phyloP scores from a whole-genome alignment of 2,888 invertebrate genomes.

The Ennomos quercinarius region DNA sequence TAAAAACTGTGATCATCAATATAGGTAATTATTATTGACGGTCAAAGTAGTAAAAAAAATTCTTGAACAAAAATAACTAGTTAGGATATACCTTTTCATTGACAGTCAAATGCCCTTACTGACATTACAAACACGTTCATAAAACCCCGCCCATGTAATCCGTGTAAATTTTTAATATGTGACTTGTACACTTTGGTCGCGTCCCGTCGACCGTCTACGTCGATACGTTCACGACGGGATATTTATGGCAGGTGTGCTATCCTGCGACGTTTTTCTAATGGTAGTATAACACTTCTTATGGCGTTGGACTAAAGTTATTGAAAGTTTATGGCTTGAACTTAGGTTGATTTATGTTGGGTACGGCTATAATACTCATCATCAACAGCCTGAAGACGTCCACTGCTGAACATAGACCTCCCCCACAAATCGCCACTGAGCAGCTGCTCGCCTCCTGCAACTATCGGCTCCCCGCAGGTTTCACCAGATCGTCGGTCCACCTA shows the following conservation, averaged over 20 bases:
- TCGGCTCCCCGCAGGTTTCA: too few relatives aligned
- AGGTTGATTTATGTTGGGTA: not conserved
- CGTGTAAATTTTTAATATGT: slow-evolving; percentile 34
- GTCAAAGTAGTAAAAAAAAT: too few relatives aligned
- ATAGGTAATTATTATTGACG: too few relatives aligned
- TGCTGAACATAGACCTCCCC: too few relatives aligned
- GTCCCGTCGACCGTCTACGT: slow-evolving; percentile 9
- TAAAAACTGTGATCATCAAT: too few relatives aligned
- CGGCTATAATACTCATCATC: too few relatives aligned
- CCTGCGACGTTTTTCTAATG: slow-evolving; percentile 21
- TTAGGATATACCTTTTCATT: too few relatives aligned
- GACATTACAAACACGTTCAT: slow-evolving; percentile 7
- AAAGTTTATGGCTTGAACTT: slow-evolving; percentile 8
- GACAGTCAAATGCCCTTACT: slow-evolving; percentile 3
- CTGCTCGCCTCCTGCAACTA: too few relatives aligned
- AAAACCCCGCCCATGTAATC: slow-evolving; percentile 23
- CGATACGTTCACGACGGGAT: slow-evolving; percentile 12
- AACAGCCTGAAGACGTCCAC: too few relatives aligned
- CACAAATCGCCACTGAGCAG: too few relatives aligned
- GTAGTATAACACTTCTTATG: slow-evolving; percentile 17
- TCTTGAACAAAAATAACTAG: too few relatives aligned
- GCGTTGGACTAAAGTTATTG: slow-evolving; percentile 12
- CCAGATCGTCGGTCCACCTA: too few relatives aligned
- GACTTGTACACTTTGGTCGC: slow-evolving; percentile 5
- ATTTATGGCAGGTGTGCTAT: slow-evolving; percentile 17